These are phyloP conservation scores for Mythimna impura DNA, from an alignment of 2,888 invertebrate genomes.

Conservation along the genomic window DNA sequence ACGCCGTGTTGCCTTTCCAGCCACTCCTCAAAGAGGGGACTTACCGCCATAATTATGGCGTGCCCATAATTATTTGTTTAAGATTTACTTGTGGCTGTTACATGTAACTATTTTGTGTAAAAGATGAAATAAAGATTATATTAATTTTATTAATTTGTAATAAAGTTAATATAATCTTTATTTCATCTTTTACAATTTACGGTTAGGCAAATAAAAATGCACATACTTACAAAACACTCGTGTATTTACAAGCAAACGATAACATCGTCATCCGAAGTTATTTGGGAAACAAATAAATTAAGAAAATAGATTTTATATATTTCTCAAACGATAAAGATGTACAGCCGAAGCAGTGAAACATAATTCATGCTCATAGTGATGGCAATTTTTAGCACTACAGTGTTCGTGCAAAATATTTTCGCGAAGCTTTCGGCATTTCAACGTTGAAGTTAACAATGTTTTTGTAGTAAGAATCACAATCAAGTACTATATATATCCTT, in stretches of 20 bases:
- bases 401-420: conserved; percentile 8
- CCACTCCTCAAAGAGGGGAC: too few relatives aligned
- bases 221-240: background rate
- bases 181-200: too few relatives aligned
- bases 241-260: background rate
- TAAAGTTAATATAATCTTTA: too few relatives aligned
- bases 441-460: conserved; percentile 19
- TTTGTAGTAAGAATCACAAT: conserved; percentile 11
- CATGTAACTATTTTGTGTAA: too few relatives aligned
- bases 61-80: too few relatives aligned
- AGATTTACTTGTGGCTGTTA: too few relatives aligned
- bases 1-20: too few relatives aligned
- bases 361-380: conserved; percentile 6
- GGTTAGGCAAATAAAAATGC: background rate
- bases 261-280: background rate
- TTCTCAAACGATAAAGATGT: background rate
- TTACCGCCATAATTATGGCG: too few relatives aligned
- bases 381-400: conserved; percentile 3
- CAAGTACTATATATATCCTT: background rate
- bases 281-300: conserved; percentile 1
- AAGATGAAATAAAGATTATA: too few relatives aligned
- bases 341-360: background rate
- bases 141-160: too few relatives aligned
- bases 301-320: conserved; percentile 3
- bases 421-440: conserved; percentile 22